These are phyloP conservation scores for Ormyrus labotus DNA, from an alignment of 2,888 invertebrate species.

Conservation along the genomic window DNA sequence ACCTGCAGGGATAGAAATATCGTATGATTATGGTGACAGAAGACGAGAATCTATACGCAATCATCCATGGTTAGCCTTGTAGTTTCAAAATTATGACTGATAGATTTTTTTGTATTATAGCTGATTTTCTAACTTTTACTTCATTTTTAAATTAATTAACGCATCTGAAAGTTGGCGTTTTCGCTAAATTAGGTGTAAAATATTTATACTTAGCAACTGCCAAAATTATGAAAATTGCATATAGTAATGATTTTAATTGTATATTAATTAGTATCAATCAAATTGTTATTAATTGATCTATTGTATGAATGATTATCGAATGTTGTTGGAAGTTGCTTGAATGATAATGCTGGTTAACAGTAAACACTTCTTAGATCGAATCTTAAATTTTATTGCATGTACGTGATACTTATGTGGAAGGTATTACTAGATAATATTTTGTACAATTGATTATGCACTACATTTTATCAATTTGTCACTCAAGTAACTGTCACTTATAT, in stretches of 20 bases:
- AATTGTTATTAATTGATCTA: constrained; percentile 38
- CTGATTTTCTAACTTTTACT: constrained; percentile 38
- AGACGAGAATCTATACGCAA: constrained; percentile 92
- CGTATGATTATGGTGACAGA: constrained; percentile 98
- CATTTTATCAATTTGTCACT: constrained; percentile 37
- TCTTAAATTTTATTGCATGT: constrained; percentile 16
- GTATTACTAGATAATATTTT: constrained; percentile 39
- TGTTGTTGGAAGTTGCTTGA: constrained; percentile 34
- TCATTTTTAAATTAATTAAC: constrained; percentile 7
- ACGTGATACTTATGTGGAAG: constrained; percentile 20
- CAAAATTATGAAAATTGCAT: constrained; percentile 35
- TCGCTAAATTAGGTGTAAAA: constrained; percentile 5
- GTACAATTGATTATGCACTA: constrained; percentile 24
- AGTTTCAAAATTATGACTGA: constrained; percentile 49
- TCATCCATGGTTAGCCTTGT: constrained; percentile 94
- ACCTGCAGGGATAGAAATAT: constrained; percentile 89
- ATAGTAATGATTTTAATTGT: constrained; percentile 26
- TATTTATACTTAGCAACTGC: constrained; percentile 24
- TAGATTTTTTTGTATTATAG: constrained; percentile 55
- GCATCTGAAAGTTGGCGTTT: constrained; percentile 2
- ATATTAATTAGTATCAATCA: constrained; percentile 33
- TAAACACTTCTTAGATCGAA: constrained; percentile 14
- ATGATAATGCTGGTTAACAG: constrained; percentile 29
- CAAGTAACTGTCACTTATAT: constrained; percentile 17
- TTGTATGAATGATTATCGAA: not conserved